These are phyloP conservation scores for Urocitellus parryii DNA, from an alignment of 2,113 vertebrate genomes.

Conservation along the genomic window DNA sequence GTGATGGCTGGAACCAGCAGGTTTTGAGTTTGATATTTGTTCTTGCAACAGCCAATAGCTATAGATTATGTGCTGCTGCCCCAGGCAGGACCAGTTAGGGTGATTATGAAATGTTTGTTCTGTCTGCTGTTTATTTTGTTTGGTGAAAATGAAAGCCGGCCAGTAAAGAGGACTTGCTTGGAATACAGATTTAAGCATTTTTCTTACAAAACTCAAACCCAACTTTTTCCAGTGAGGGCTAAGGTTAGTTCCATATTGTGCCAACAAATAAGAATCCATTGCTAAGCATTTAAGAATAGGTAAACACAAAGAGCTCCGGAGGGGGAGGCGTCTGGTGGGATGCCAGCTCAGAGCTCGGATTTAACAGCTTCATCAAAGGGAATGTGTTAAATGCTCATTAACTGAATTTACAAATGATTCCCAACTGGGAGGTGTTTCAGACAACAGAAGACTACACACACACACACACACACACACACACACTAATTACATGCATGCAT, in stretches of 20 bases:
- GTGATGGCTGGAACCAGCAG: constrained; percentile 20
- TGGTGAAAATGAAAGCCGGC: constrained; percentile 42
- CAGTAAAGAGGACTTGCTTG: constrained; percentile 8
- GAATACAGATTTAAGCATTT: constrained; percentile 67
- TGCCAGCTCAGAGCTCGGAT: constrained; percentile 44
- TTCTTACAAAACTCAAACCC: constrained; percentile 52
- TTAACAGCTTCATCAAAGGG: constrained; percentile 79
- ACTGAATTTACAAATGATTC: constrained; percentile 64
- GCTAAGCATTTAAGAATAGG: constrained; percentile 59
- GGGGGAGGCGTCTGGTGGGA: constrained; percentile 50
- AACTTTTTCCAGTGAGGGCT: background rate
- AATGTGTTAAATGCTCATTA: constrained; percentile 81
- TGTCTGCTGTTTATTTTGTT: constrained; percentile 54
- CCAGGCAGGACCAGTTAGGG: background rate
- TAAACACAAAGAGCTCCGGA: constrained; percentile 54
- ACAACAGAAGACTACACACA: constrained; percentile 63
- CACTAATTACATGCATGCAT: constrained; percentile 38
- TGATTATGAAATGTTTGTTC: constrained; percentile 54
- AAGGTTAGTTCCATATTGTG: constrained; percentile 66
- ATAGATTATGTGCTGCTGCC: constrained; percentile 31
- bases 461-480: background rate
- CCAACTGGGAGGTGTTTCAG: constrained; percentile 72
- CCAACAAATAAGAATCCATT: constrained; percentile 66
- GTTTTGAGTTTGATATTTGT: constrained; percentile 54
- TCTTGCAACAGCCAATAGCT: constrained; percentile 33